Conservation (phyloP, 2,113 vertebrate genomes). For the Chlamydotis undulata region DNA sequence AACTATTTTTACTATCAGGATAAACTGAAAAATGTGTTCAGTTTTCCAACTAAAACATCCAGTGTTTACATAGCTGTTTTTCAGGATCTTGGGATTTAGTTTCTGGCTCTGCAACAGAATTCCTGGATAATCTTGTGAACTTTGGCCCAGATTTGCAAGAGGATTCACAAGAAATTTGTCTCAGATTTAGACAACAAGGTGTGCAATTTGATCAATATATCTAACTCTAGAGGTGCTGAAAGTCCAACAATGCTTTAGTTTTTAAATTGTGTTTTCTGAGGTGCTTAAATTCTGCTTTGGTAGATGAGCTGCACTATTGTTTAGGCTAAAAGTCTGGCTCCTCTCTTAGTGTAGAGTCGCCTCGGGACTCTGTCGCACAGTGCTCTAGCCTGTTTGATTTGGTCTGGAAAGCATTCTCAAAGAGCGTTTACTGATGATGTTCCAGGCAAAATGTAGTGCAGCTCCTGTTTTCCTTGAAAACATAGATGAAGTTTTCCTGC, state of each 20-base stretch:
- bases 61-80: background rate
- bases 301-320: background rate
- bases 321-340: background rate
- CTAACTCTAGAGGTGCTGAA: background rate
- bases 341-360: background rate
- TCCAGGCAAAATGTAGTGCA: background rate
- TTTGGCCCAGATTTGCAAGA: background rate
- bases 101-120: conserved; percentile 5
- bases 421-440: background rate
- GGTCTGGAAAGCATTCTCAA: background rate
- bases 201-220: background rate
- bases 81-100: background rate
- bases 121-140: background rate
- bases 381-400: background rate
- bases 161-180: background rate
- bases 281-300: background rate
- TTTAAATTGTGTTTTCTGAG: background rate
- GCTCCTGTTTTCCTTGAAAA: background rate
- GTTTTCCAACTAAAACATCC: conserved; percentile 4
- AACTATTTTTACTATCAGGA: background rate
- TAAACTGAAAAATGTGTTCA: conserved; percentile 13
- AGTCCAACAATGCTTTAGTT: background rate
- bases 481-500: background rate
- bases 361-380: background rate
- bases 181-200: background rate